Evolutionary conservation across 2,113 vertebrate genomes (phyloP).

Genomic region (Anhinga anhinga): DNA sequence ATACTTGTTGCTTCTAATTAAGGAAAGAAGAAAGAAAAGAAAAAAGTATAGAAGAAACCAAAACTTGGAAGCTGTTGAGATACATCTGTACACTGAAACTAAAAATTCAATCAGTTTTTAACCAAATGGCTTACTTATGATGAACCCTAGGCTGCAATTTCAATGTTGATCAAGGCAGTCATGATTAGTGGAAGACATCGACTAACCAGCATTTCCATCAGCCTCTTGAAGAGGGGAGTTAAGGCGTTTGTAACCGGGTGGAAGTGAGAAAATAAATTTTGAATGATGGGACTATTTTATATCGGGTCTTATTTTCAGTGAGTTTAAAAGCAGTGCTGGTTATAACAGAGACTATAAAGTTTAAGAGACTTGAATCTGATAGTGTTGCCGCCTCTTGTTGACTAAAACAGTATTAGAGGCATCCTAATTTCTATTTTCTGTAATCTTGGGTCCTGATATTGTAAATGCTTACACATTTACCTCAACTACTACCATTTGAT

Average conservation of each 20-base stretch:
- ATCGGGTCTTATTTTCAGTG: background rate
- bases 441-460: accelerated
- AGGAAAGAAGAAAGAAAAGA: background rate
- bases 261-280: background rate
- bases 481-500: background rate
- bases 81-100: background rate
- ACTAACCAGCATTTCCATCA: background rate
- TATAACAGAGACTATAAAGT: background rate
- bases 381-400: background rate
- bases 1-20: background rate
- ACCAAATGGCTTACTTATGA: background rate
- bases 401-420: background rate
- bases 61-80: background rate
- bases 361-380: background rate
- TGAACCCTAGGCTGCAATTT: background rate
- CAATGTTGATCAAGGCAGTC: background rate
- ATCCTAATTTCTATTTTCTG: background rate
- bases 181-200: background rate
- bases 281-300: background rate
- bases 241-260: background rate
- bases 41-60: background rate
- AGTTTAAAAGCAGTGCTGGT: background rate
- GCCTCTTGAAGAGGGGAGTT: background rate
- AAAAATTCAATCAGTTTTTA: background rate
- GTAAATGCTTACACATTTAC: background rate